phyloP scores from a whole-genome alignment of 1,140 invertebrate genomes.

The Platorchestia sp. region DNA sequence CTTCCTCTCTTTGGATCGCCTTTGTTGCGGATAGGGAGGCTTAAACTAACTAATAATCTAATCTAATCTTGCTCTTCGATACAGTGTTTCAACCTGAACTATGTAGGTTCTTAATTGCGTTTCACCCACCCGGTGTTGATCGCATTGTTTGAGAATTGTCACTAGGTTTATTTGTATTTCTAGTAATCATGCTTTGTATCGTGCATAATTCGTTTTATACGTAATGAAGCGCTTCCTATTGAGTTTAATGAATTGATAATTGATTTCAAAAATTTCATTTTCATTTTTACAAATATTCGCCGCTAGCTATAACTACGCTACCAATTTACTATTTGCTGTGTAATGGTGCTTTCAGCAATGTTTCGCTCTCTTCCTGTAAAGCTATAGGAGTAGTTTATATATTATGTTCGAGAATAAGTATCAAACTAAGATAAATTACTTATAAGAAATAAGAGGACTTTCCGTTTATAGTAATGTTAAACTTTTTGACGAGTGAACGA shows the following conservation, averaged over 20 bases:
- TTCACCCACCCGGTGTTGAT: neutral
- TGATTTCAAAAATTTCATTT: neutral
- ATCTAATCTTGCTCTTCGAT: too few relatives aligned
- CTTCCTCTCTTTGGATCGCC: too few relatives aligned
- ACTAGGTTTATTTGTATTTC: neutral
- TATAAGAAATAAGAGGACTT: neutral
- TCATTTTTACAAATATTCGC: neutral
- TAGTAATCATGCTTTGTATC: neutral
- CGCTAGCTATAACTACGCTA: neutral
- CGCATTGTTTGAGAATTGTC: neutral
- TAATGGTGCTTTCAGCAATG: neutral
- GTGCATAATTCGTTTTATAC: neutral
- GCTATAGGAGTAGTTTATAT: neutral
- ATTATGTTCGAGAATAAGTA: neutral
- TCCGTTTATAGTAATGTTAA: neutral
- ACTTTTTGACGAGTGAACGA: neutral
- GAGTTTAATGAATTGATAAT: neutral
- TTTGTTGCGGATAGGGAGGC: too few relatives aligned
- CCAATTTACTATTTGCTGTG: neutral
- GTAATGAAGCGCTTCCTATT: neutral
- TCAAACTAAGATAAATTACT: neutral
- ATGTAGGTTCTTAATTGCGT: too few relatives aligned
- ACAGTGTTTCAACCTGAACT: too few relatives aligned
- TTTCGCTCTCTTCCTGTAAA: neutral
- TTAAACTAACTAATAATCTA: too few relatives aligned